Percentiles rank a stretch among this genome's conserved stretches.
These are phyloP conservation scores for Notamacropus eugenii DNA, from an alignment of 2,797 vertebrate genomes.

Conservation along the genomic window DNA sequence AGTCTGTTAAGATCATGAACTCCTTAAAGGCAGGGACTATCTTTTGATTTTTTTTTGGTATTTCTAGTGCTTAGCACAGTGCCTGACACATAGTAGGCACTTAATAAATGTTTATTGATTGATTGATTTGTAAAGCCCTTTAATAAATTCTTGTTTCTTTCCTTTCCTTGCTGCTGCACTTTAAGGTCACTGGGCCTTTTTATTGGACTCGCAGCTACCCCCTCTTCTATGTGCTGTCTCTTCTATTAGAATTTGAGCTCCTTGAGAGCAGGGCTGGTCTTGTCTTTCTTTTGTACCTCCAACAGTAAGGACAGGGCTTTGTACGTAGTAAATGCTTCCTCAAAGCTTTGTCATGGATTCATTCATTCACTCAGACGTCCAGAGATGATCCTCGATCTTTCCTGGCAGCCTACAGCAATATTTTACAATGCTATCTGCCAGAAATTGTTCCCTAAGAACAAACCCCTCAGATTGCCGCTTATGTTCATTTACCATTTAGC, in stretches of 20 bases:
- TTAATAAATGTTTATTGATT: background rate
- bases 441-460: slow-evolving; percentile 3
- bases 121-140: background rate
- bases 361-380: background rate
- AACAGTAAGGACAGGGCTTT: background rate
- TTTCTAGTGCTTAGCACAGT: background rate
- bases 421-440: slow-evolving; percentile 28
- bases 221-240: background rate
- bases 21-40: background rate
- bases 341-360: background rate
- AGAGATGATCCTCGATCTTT: slow-evolving; percentile 2
- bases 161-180: background rate
- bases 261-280: background rate
- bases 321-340: background rate
- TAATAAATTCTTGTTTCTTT: background rate
- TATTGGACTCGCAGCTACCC: background rate
- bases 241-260: background rate
- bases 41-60: background rate
- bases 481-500: background rate
- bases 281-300: background rate
- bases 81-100: background rate
- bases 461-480: background rate
- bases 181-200: background rate
- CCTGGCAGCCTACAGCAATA: background rate
- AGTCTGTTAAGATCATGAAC: background rate